Evolutionary conservation across 2,113 vertebrate species (phyloP), one percentile per base, ranked within the genome.

Genomic region (Aleadryas rufinucha): DNA sequence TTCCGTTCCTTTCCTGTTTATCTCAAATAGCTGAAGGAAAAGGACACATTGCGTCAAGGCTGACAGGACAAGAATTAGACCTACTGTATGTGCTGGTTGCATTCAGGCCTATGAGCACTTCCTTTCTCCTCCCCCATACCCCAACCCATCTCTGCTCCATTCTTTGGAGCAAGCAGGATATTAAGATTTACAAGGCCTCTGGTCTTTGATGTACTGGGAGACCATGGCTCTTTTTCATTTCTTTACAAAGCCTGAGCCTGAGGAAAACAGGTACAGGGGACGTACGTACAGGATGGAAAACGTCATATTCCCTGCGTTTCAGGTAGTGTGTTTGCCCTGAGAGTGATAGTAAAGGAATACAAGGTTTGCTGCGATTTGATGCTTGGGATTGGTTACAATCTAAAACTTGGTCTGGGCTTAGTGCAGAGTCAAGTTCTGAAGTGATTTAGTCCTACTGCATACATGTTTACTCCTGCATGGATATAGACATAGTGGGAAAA

Each of bases 1-100:
- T 97, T 97, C 88, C 91, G 88, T 95, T 89, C 87, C 77, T 96
- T 98, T 97, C 96, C 96, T 98, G 93, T 98, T 98, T 98, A 97
- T 97, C 93, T 96, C 84, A 97, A 94, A 86, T 91, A 93, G 90
- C 78, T 96, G 90, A 97, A 95, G 97, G 96, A 97, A 96, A 93
- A 90, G 89, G 74, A 95, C 88, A 84, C 76, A 66, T 65, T n/a
- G 57, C 68, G 79, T 96, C 97, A 97, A 94, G 76, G 85, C 83
- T 96, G 95, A 95, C 94, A 96, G 93, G 91, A 82, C 75, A 86
- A 93, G 91, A 96, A 94, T 96, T 84, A 95, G 95, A 74, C 81
- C 84, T 94, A 63, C 92, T 93, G 49, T 93, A 91, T 93, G 44
- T 70, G 22, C 77, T 86, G 74, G 83, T 86, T 88, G 31, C 65